phyloP scores from a whole-genome alignment of 1,140 invertebrate genomes.

The Propsilocerus akamusi region DNA sequence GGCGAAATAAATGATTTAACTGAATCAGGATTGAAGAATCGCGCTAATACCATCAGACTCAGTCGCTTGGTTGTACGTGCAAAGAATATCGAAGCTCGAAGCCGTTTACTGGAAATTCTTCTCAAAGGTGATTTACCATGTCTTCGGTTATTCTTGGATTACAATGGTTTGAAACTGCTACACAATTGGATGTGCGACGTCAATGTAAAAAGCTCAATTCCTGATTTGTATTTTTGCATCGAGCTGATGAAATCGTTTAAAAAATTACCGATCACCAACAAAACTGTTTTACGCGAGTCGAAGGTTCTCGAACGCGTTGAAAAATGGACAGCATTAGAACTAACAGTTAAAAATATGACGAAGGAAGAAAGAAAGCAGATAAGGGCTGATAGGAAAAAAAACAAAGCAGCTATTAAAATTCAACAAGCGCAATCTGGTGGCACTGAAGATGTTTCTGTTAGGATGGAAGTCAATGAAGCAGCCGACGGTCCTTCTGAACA shows the following conservation, averaged over 20 bases:
- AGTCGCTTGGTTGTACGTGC: constrained; percentile 83
- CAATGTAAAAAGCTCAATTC: constrained; percentile 24
- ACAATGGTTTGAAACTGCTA: constrained; percentile 76
- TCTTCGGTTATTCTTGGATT: constrained; percentile 79
- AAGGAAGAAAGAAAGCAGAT: background rate
- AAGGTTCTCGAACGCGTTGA: constrained; percentile 70
- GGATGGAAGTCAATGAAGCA: too few relatives aligned
- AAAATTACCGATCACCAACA: constrained; percentile 77
- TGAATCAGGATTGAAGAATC: constrained; percentile 63
- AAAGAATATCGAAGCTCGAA: constrained; percentile 53
- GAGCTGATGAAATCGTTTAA: constrained; percentile 63
- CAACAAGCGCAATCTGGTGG: too few relatives aligned
- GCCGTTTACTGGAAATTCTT: constrained; percentile 47
- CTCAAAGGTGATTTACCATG: constrained; percentile 57
- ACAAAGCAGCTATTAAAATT: constrained; percentile 5
- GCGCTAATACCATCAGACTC: constrained; percentile 68
- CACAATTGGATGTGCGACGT: constrained; percentile 79
- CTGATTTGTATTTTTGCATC: constrained; percentile 31
- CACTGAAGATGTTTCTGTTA: too few relatives aligned
- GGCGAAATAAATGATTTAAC: constrained; percentile 59
- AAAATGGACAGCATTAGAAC: constrained; percentile 40
- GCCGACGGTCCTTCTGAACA: constrained; percentile 12
- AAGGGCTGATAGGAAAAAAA: background rate
- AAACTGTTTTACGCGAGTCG: constrained; percentile 80
- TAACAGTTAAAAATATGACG: background rate